Conservation (phyloP, 2,888 invertebrate genomes). For the Busseola fusca region DNA sequence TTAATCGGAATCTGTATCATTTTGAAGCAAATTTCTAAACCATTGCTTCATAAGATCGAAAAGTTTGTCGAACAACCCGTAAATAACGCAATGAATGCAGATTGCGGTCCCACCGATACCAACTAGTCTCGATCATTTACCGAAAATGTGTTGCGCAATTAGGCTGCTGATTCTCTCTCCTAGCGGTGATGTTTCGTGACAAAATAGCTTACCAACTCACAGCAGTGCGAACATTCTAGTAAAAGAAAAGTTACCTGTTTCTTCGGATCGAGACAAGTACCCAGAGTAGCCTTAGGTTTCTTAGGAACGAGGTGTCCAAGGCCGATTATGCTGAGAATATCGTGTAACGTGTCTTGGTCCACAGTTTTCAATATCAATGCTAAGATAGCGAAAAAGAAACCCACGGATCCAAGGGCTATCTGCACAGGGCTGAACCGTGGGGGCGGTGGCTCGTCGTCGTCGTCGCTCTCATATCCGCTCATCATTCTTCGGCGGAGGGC, state of each 20-base stretch:
- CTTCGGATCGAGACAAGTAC: neutral
- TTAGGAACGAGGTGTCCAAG: constrained; percentile 45
- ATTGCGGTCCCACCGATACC: too few relatives aligned
- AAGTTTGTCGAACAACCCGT: too few relatives aligned
- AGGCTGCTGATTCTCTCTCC: neutral
- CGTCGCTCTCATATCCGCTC: neutral
- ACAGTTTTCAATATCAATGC: constrained; percentile 35
- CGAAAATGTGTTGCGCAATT: too few relatives aligned
- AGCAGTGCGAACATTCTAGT: constrained; percentile 1
- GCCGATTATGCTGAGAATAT: constrained; percentile 45
- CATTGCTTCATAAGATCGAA: too few relatives aligned
- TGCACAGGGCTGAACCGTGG: constrained; percentile 14
- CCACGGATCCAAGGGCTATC: constrained; percentile 31
- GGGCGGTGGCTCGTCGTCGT: constrained; percentile 10
- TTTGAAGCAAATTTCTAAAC: too few relatives aligned
- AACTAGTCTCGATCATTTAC: too few relatives aligned
- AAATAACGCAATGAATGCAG: too few relatives aligned
- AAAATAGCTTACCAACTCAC: neutral
- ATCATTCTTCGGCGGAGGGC: neutral
- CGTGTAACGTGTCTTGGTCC: constrained; percentile 26
- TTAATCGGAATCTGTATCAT: too few relatives aligned
- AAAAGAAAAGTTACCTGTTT: constrained; percentile 32
- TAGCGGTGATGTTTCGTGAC: neutral
- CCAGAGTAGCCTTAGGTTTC: neutral
- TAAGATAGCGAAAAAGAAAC: constrained; percentile 29